These are phyloP conservation scores for Bellardia pandia DNA, from an alignment of 2,888 invertebrate genomes.

Conservation along the genomic window DNA sequence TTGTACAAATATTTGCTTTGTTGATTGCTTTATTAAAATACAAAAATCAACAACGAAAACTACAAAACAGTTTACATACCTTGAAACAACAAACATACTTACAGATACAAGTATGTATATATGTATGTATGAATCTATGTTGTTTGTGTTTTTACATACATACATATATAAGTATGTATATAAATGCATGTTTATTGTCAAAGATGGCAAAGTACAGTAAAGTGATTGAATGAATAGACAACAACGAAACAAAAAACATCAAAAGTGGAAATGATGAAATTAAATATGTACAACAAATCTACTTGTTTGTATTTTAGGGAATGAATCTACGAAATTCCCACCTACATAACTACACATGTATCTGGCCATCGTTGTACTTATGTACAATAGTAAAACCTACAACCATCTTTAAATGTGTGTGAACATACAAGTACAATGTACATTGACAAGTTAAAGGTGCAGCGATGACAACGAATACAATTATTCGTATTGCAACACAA, in stretches of 20 bases:
- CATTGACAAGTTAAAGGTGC: constrained; percentile 38
- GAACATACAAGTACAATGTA: neutral
- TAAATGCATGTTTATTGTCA: constrained; percentile 46
- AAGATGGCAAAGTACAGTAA: constrained; percentile 45
- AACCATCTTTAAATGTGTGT: neutral
- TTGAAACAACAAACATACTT: constrained; percentile 14
- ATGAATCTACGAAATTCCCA: constrained; percentile 53
- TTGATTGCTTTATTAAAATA: constrained; percentile 69
- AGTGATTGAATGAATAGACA: constrained; percentile 36
- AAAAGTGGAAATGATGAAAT: neutral
- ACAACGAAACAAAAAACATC: neutral
- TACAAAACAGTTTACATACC: constrained; percentile 61
- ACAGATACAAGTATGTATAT: neutral
- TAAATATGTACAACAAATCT: neutral
- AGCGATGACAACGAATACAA: constrained; percentile 16
- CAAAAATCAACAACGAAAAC: constrained; percentile 29
- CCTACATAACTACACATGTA: constrained; percentile 7
- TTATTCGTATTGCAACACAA: constrained; percentile 35
- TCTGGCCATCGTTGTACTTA: neutral
- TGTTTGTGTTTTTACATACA: too few relatives aligned
- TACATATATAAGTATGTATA: neutral
- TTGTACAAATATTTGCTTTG: constrained; percentile 65
- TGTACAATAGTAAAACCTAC: neutral
- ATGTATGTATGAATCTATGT: too few relatives aligned
- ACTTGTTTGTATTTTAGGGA: neutral